These are phyloP conservation scores for Sphecodes monilicornis DNA, from an alignment of 2,888 invertebrate species.

Conservation along the genomic window DNA sequence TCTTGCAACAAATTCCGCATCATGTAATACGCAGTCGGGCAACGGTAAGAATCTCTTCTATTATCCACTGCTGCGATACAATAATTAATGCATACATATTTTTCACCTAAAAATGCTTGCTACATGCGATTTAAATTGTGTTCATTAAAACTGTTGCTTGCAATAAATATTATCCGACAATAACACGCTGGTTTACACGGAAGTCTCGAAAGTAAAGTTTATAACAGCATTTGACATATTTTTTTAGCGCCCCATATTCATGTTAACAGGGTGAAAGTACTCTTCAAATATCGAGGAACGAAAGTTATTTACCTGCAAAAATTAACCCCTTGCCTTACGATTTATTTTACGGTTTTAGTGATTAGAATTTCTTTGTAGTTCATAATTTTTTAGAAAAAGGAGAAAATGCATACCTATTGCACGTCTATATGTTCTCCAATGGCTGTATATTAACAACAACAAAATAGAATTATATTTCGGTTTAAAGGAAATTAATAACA, in stretches of 20 bases:
- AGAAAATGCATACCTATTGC: no score
- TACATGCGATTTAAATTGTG: neutral
- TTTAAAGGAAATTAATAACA: no score
- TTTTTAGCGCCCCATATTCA: neutral
- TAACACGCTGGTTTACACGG: neutral
- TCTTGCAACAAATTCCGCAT: slow-evolving; percentile 73
- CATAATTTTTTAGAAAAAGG: no score
- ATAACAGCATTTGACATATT: neutral
- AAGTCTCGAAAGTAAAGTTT: neutral
- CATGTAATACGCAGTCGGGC: slow-evolving; percentile 66
- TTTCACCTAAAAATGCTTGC: neutral
- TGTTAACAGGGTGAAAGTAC: neutral
- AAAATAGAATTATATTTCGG: no score
- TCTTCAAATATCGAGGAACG: neutral
- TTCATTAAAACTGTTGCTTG: neutral
- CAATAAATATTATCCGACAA: neutral
- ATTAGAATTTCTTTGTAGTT: no score
- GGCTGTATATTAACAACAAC: no score
- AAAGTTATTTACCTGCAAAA: neutral
- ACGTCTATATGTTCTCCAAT: no score
- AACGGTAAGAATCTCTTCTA: slow-evolving; percentile 72
- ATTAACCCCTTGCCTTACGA: no score
- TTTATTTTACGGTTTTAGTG: no score
- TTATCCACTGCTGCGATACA: neutral
- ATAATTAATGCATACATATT: neutral